Percentiles rank a stretch among this genome's conserved stretches.
Evolutionary conservation across 2,888 invertebrate species (phyloP).

Genomic region (Rhopalosiphum nymphaeae): DNA sequence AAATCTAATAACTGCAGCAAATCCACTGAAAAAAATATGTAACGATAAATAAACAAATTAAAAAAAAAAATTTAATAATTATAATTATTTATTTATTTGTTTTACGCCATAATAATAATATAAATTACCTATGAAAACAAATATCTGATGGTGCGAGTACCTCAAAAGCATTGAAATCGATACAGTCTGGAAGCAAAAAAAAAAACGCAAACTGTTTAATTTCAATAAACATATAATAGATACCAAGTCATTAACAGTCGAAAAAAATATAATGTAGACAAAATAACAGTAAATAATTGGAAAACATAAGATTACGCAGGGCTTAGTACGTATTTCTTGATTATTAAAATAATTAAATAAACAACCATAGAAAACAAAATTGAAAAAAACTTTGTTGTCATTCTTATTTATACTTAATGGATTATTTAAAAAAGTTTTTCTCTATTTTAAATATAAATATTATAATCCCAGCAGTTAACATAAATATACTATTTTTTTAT

Average conservation of each 20-base stretch:
- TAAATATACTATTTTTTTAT: background rate
- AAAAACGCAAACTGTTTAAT: slow-evolving; percentile 11
- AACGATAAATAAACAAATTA: background rate
- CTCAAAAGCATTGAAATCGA: slow-evolving; percentile 97
- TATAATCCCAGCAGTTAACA: background rate
- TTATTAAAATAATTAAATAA: background rate
- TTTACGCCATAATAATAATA: slow-evolving; percentile 3
- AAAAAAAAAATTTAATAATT: background rate
- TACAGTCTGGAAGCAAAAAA: slow-evolving; percentile 85
- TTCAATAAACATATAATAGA: background rate
- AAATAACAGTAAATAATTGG: background rate
- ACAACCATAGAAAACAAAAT: background rate
- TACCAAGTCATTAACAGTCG: background rate
- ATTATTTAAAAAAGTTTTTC: too few relatives aligned
- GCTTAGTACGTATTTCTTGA: background rate
- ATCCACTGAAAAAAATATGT: slow-evolving; percentile 81
- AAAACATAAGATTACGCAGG: background rate
- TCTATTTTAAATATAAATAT: too few relatives aligned
- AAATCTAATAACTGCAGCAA: slow-evolving; percentile 98
- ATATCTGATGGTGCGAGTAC: slow-evolving; percentile 99
- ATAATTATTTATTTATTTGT: background rate
- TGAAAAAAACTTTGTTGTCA: too few relatives aligned
- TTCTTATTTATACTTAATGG: too few relatives aligned
- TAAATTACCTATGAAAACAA: slow-evolving; percentile 95
- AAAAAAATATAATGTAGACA: background rate